Evolutionary conservation across 2,888 invertebrate species (phyloP), one percentile per base, ranked within the genome.

Genomic region (Drosophila formosana): DNA sequence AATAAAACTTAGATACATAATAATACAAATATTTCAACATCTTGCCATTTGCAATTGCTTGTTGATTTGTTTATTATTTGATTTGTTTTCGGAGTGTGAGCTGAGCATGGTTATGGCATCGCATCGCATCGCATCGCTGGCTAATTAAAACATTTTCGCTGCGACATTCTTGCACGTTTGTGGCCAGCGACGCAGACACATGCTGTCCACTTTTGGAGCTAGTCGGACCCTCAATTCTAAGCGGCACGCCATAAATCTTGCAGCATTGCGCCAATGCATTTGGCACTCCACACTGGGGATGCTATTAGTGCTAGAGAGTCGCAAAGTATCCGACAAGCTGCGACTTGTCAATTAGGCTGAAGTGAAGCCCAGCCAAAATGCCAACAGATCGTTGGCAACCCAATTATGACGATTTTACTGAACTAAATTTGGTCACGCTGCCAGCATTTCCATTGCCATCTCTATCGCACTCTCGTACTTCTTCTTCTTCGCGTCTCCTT

Each of bases 71-170:
- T 34, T 50, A 34, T 26, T 39, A 39, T 26, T 39, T 13, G 26
- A 9, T 26, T 52, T 13, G 26, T 9, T 37, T 37, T 26, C 25
- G 26, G 11, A 13, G 13, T 52, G 6, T 32, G 32, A 11, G 26
- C 28, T 37, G 4, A 18, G 2, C 30, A n/a, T 49, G 47, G 18
- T 53, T 56, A 46, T 52, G 51, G 63, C 47, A 39, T 58, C 41
- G 61, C 57, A 75, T 45, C 62, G 63, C 47, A 39, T 58, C 41
- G 61, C 57, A 75, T 45, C 62, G 62, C 26, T 37, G 43, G 50
- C 68, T 89, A 89, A 83, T 83, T 89, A 83, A 83, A 89, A 81
- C 89, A 80, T 87, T 80, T 75, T 78, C 53, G 32, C 25, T 47
- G 23, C 13, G 41, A 46, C 72, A 84, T 84, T 89, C 72, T 84